These are phyloP conservation scores for Orthonevra nobilis DNA, from an alignment of 2,888 invertebrate genomes.

Conservation along the genomic window DNA sequence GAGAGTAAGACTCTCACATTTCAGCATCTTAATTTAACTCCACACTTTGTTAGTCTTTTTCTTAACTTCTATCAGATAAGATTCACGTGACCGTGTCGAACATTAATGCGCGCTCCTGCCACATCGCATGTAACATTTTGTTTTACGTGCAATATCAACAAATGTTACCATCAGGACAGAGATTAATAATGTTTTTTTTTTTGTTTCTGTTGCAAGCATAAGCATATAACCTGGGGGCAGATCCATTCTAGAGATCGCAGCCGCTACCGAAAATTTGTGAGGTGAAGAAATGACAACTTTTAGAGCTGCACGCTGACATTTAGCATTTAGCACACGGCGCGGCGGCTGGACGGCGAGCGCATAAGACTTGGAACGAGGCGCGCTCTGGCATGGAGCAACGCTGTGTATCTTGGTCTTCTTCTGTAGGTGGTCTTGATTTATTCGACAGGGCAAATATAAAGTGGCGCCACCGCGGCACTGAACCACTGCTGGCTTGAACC, in stretches of 20 bases:
- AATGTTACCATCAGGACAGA: conserved; percentile 58
- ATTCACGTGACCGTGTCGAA: conserved; percentile 64
- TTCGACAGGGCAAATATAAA: conserved; percentile 68
- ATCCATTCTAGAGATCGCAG: conserved; percentile 12
- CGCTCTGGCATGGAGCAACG: neutral
- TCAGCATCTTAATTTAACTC: conserved; percentile 66
- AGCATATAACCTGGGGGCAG: neutral
- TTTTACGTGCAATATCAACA: conserved; percentile 67
- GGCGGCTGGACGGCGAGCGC: too few species aligned
- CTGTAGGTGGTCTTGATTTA: conserved; percentile 70
- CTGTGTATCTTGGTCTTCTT: conserved; percentile 24
- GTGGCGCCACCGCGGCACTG: conserved; percentile 69
- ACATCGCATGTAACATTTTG: conserved; percentile 64
- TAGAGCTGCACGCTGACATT: conserved; percentile 67
- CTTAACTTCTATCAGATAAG: conserved; percentile 60
- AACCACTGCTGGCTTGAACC: conserved; percentile 65
- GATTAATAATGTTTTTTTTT: too few species aligned
- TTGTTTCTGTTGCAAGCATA: too few species aligned
- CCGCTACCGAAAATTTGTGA: conserved; percentile 67
- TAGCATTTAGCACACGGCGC: conserved; percentile 57
- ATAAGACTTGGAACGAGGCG: neutral
- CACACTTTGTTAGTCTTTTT: conserved; percentile 50
- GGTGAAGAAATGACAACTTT: conserved; percentile 70
- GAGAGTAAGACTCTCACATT: conserved; percentile 11
- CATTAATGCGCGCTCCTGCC: conserved; percentile 62